Evolutionary conservation across 2,113 vertebrate species (phyloP).

Genomic region (Python bivittatus): DNA sequence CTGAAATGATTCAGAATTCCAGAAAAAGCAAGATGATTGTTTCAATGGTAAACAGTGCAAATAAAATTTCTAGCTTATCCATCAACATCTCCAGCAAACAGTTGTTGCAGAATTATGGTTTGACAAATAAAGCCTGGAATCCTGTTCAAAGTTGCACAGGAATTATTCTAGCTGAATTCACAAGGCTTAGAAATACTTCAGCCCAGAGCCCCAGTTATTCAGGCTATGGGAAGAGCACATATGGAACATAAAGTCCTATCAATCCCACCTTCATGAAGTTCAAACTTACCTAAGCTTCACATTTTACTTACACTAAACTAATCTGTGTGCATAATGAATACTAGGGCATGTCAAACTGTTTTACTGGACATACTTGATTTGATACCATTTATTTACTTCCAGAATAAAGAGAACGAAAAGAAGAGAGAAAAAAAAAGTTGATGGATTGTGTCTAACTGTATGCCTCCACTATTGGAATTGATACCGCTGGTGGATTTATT

Average conservation of each 20-base stretch:
- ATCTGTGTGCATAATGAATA: not conserved
- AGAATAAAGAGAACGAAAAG: not conserved
- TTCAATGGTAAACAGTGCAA: not conserved
- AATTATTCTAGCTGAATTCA: not conserved
- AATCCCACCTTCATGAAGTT: not conserved
- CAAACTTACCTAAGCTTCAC: not conserved
- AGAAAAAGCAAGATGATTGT: not conserved
- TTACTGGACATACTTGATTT: not conserved
- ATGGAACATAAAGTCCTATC: not conserved
- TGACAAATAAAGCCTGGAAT: not conserved
- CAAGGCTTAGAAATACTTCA: not conserved
- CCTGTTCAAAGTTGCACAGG: not conserved
- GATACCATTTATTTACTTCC: not conserved
- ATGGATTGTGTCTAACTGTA: not conserved
- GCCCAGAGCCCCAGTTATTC: not conserved
- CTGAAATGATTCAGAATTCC: not conserved
- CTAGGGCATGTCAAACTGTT: not conserved
- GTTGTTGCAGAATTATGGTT: not conserved
- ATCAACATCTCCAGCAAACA: not conserved
- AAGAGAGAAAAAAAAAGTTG: too few species aligned
- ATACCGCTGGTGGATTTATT: not conserved
- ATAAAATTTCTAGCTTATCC: not conserved
- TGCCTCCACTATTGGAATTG: not conserved
- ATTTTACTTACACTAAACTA: conserved; percentile 1
- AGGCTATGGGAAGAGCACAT: not conserved